These are phyloP conservation scores for Tubulanus polymorphus DNA, from an alignment of 2,888 invertebrate species.

Conservation along the genomic window DNA sequence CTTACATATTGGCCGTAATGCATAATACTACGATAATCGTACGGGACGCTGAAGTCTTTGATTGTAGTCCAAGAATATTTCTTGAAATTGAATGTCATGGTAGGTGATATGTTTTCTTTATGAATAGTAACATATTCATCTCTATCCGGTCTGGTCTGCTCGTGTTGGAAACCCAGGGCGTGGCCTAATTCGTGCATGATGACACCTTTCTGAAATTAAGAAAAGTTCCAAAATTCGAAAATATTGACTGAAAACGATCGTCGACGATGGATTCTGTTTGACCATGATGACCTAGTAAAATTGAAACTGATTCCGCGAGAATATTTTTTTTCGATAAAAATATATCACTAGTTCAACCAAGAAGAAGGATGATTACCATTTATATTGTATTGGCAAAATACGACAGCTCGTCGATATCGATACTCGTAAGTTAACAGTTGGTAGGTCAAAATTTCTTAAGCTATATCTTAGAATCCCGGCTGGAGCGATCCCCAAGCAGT, in stretches of 20 bases:
- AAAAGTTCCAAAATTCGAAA: no score
- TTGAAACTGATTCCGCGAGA: no score
- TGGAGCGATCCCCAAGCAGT: not conserved
- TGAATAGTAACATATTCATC: slow-evolving; percentile 10
- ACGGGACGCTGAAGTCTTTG: slow-evolving; percentile 9
- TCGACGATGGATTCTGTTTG: no score
- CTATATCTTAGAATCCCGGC: not conserved
- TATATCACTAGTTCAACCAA: no score
- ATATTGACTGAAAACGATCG: no score
- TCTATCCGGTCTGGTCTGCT: slow-evolving; percentile 16
- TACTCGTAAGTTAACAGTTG: no score
- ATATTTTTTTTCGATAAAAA: no score
- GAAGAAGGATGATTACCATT: no score
- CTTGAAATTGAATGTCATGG: slow-evolving; percentile 11
- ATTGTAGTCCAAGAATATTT: slow-evolving; percentile 5
- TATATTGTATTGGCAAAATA: no score
- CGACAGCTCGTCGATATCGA: no score
- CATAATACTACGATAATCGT: slow-evolving; percentile 16
- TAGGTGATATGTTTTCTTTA: slow-evolving; percentile 5
- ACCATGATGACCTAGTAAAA: no score
- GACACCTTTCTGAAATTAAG: slow-evolving; percentile 12
- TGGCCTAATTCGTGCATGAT: slow-evolving; percentile 15
- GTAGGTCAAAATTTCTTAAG: not conserved
- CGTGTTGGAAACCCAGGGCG: slow-evolving; percentile 17
- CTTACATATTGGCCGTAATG: slow-evolving; percentile 12